Base-by-base conservation (phyloP, 2,113 vertebrate species). In the Chaetorhynchus papuensis region DNA sequence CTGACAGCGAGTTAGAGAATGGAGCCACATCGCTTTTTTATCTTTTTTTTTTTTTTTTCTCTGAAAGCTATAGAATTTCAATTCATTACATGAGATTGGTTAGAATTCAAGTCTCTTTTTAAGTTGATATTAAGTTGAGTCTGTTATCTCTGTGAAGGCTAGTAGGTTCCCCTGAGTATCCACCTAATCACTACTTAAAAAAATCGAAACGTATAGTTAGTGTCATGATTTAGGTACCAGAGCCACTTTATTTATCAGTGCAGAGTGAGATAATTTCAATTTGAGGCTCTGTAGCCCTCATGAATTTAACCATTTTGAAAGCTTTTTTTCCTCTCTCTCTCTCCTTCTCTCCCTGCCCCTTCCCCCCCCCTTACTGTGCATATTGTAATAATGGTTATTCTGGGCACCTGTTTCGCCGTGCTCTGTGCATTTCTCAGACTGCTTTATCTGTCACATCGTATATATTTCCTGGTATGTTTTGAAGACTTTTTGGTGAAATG, bases 1-100 rank as follows among this genome's bases (percentile, higher is more conserved):
- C 98, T 99, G 99, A 99, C 99, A 99, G 99, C 98, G 98, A 98
- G 99, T 98, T 98, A 98, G 98, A 99, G 98, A 99, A 99, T 98
- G 98, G 99, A 98, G 98, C 98, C 96, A 98, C 98, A 98, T 98
- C 96, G 97, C 97, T 98, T 98, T 97, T 97, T 97, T 98, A 97
- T 98, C 97, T 98, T 97, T 95, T 71, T 71, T 97, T 96, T 94
- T 90, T 68, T 84, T 83, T 86, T 16, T 5, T 50, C 96, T 90
- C 98, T 96, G 98, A 98, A 99, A 98, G 98, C 98, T 99, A 98
- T 98, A 98, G 98, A 98, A 98, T 99, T 99, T 99, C 98, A 98
- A 98, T 99, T 99, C 98, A 98, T 99, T 99, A 98, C 98, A 98
- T 97, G 98, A 98, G 98, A 99, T 98, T 98, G 98, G 98, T 98